Evolutionary conservation across 2,113 vertebrate species (phyloP), one percentile per base, ranked within the genome.

Genomic region (Istiophorus platypterus): DNA sequence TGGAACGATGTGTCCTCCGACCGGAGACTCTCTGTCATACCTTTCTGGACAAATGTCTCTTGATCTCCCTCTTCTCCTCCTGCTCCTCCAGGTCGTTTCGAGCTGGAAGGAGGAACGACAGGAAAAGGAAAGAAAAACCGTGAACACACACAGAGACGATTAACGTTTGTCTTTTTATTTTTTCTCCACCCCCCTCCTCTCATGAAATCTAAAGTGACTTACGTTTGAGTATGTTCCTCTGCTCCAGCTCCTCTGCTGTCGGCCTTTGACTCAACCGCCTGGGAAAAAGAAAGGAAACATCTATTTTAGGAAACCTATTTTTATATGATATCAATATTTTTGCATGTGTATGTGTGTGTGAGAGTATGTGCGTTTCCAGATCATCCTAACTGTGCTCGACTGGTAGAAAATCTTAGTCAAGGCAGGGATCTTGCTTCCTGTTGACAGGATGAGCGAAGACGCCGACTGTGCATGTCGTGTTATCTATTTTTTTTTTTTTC

Each of bases 161-260:
- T 5, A 9, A 29, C 1, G 42, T 42, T 29, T 17, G 4, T 4
- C 3, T 27, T 5, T 18, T 11, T n/a, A n/a, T n/a, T n/a, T n/a
- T n/a, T n/a, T n/a, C n/a, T n/a, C n/a, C n/a, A n/a, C n/a, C n/a
- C n/a, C 14, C n/a, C 11, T 37, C 5, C 47, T 34, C 15, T 29
- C 7, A 39, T 20, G 22, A 34, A n/a, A n/a, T n/a, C n/a, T n/a
- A 52, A 31, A 49, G 26, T 63, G 58, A 96, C 98, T 95, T 91
- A 99, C 99, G 98, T 96, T 99, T 99, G 79, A 99, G 94, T 65
- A 99, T 99, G 92, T 99, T 99, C 89, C 99, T 97, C 92, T 99
- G 99, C 83, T 99, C 98, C 89, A 99, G 94, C 66, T 99, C 98
- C 86, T 99, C 98, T 27, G 96, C 97, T 0, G 98, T 98, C 0